Conservation (phyloP, 2,113 vertebrate genomes). For the Mugil cephalus region DNA sequence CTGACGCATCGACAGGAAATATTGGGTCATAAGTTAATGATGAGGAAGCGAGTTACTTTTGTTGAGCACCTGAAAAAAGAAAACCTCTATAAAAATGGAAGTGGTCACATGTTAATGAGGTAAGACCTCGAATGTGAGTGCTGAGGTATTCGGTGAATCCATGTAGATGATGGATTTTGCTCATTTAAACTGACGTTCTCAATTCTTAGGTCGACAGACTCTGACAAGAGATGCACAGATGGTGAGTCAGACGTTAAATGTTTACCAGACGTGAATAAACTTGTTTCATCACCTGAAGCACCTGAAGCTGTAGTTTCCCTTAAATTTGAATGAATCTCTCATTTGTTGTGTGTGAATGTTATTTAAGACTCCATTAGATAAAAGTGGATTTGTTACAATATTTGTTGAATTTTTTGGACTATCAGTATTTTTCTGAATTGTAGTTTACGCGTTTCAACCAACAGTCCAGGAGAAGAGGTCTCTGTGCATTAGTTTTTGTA, state of each 20-base stretch:
- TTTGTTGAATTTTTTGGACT: no score
- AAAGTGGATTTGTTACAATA: no score
- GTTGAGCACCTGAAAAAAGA: constrained; percentile 63
- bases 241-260: constrained; percentile 45
- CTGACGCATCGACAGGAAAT: background rate
- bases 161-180: background rate
- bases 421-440: no score
- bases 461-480: no score
- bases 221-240: constrained; percentile 11
- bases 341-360: no score
- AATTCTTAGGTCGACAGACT: constrained; percentile 53
- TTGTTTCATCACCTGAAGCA: constrained; percentile 3
- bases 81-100: constrained; percentile 36
- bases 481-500: no score
- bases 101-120: constrained; percentile 46
- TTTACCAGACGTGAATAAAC: background rate
- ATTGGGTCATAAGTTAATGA: constrained; percentile 3
- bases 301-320: no score
- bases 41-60: constrained; percentile 75
- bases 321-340: no score
- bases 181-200: constrained; percentile 19
- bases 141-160: background rate
- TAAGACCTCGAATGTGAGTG: constrained; percentile 10
- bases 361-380: no score
- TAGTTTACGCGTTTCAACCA: no score